Base-by-base conservation (phyloP, 2,888 invertebrate species). In the Euplagia quadripunctaria region DNA sequence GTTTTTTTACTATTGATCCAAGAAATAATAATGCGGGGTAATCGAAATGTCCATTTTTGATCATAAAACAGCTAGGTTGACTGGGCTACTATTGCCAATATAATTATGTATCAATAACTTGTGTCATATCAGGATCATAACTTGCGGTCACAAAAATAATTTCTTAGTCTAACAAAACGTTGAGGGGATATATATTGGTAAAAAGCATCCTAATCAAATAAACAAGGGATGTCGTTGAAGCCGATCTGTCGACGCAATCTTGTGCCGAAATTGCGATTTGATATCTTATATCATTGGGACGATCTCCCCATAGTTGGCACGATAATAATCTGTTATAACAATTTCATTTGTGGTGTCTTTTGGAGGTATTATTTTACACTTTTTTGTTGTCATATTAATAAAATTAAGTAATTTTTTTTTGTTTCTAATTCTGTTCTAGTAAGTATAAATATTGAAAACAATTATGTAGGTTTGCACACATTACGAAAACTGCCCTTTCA, bases 261-360 rank as follows among this genome's bases (percentile, higher is more conserved):
- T 88, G 82, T 80, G 83, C 87, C 89, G 89, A 83, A 93, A 94
- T 94, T 91, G 94, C 86, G 91, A 94, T 95, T 93, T 94, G 94
- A 95, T 95, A 94, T 90, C 88, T 86, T 83, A 87, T 89, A 90
- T 87, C 87, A 82, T 85, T 81, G 78, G 73, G 68, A 78, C 74
- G 63, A 81, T 83, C 84, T 51, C 85, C 89, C 86, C 79, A 82
- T 77, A 75, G 83, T 84, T 83, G 76, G 77, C 76, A 73, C 78
- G 83, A 87, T 89, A 80, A 86, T 88, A 88, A 89, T 88, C 86
- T 86, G 83, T 86, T 86, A 85, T 84, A 85, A 86, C 80, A 78
- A 83, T 86, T 82, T 84, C 84, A 87, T 88, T 84, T 85, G 82
- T 77, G 80, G 84, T 81, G 76, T 82, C 85, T 75, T 58, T 78